Conservation (phyloP, 1,140 invertebrate genomes). For the Nilaparvata lugens region DNA sequence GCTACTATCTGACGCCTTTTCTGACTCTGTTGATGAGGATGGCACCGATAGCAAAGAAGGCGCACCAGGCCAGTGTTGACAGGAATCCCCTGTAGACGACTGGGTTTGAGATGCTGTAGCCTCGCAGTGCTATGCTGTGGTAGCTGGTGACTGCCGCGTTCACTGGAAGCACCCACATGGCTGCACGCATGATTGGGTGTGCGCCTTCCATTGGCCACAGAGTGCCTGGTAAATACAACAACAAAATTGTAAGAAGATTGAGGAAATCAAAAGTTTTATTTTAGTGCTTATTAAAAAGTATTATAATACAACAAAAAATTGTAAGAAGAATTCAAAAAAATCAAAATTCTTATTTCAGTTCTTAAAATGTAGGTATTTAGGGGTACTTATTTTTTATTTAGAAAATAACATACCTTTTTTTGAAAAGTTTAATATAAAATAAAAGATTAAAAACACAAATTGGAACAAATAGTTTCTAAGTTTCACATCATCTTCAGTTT, state of each 20-base stretch:
- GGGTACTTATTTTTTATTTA: too few relatives aligned
- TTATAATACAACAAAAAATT: neutral
- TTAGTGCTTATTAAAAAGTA: too few relatives aligned
- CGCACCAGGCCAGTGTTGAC: conserved; percentile 40
- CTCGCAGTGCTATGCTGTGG: conserved; percentile 43
- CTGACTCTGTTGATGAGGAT: neutral
- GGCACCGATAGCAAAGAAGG: conserved; percentile 29
- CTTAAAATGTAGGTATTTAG: too few relatives aligned
- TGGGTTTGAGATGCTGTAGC: conserved; percentile 41
- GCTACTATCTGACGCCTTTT: neutral
- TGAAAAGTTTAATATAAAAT: too few relatives aligned
- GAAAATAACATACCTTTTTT: too few relatives aligned
- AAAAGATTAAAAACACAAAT: too few relatives aligned
- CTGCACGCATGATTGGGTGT: conserved; percentile 40
- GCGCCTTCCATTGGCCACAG: conserved; percentile 55
- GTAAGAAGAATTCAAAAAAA: neutral
- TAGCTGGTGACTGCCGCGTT: conserved; percentile 46
- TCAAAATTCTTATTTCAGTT: too few relatives aligned
- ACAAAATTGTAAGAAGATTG: neutral
- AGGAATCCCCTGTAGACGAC: conserved; percentile 43
- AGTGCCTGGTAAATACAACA: conserved; percentile 37
- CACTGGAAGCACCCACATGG: conserved; percentile 44
- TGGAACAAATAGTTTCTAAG: too few relatives aligned
- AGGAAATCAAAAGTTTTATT: too few relatives aligned
- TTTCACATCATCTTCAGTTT: too few relatives aligned